A percentile compares a stretch with the other conserved stretches of the same genome.
phyloP scores from a whole-genome alignment of 2,113 vertebrate genomes.

The Coptodon bakossiorum region DNA sequence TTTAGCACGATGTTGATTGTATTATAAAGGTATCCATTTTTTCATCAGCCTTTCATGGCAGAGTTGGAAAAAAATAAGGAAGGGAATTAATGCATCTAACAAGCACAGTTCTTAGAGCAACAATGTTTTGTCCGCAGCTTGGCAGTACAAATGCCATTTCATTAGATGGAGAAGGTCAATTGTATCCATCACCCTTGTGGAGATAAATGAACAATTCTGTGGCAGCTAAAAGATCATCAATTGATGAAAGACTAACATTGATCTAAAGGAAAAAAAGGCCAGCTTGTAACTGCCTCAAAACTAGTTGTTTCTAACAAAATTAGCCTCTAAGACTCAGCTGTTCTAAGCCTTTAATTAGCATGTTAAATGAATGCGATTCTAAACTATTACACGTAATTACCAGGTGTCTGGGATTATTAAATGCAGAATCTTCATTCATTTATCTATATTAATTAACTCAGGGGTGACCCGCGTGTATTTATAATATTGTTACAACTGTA shows the following conservation, averaged over 20 bases:
- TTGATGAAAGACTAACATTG: constrained; percentile 48
- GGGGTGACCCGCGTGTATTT: constrained; percentile 35
- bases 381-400: constrained; percentile 47
- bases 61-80: neutral
- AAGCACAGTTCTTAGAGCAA: constrained; percentile 5
- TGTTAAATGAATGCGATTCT: constrained; percentile 31
- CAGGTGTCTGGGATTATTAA: constrained; percentile 38
- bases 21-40: neutral
- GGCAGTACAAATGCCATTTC: constrained; percentile 57
- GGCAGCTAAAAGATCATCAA: constrained; percentile 59
- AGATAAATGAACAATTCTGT: constrained; percentile 62
- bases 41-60: neutral
- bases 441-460: constrained; percentile 55
- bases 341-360: constrained; percentile 54
- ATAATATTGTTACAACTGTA: neutral
- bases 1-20: neutral
- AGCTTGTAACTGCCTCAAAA: neutral
- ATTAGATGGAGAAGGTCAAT: constrained; percentile 66
- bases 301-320: constrained; percentile 4
- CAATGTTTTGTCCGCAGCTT: constrained; percentile 12
- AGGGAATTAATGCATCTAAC: constrained; percentile 7
- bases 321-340: neutral
- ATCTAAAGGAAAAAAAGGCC: constrained; percentile 1
- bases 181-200: constrained; percentile 63
- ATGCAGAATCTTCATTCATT: constrained; percentile 37